Evolutionary conservation across 2,888 invertebrate species (phyloP).

Genomic region (Drosophila yooni): DNA sequence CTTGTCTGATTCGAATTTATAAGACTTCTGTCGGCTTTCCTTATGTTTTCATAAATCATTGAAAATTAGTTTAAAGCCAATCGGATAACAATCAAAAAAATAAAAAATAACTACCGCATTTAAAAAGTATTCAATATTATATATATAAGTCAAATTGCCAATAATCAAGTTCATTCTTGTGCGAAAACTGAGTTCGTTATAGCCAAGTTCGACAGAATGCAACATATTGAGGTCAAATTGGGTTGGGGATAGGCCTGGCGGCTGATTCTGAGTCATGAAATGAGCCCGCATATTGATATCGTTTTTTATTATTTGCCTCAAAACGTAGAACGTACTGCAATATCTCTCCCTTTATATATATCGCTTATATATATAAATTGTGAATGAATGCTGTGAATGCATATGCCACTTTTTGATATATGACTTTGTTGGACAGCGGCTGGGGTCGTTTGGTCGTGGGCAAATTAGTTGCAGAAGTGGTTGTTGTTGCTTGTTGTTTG

Average conservation of each 20-base stretch:
- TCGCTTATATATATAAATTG: background rate
- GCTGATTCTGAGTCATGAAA: constrained; percentile 61
- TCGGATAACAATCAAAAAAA: background rate
- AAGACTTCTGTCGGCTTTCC: background rate
- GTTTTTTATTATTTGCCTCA: constrained; percentile 44
- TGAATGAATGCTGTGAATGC: constrained; percentile 12
- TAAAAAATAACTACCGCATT: background rate
- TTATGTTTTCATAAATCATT: background rate
- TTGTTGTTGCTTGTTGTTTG: background rate
- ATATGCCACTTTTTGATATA: constrained; percentile 61
- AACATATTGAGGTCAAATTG: constrained; percentile 56
- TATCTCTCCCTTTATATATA: background rate
- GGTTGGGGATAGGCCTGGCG: constrained; percentile 50
- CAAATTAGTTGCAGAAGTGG: background rate
- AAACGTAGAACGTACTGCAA: constrained; percentile 20
- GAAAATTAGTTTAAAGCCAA: background rate
- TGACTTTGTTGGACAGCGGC: constrained; percentile 29
- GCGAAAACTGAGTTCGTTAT: background rate
- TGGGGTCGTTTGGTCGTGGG: constrained; percentile 21
- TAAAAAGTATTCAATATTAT: background rate
- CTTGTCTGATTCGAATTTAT: background rate
- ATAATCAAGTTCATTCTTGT: background rate
- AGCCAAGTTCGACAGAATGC: constrained; percentile 19
- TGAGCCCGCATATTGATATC: constrained; percentile 55
- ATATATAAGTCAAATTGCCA: background rate